phyloP scores from a whole-genome alignment of 2,888 invertebrate genomes.

The Calameuta idolon region DNA sequence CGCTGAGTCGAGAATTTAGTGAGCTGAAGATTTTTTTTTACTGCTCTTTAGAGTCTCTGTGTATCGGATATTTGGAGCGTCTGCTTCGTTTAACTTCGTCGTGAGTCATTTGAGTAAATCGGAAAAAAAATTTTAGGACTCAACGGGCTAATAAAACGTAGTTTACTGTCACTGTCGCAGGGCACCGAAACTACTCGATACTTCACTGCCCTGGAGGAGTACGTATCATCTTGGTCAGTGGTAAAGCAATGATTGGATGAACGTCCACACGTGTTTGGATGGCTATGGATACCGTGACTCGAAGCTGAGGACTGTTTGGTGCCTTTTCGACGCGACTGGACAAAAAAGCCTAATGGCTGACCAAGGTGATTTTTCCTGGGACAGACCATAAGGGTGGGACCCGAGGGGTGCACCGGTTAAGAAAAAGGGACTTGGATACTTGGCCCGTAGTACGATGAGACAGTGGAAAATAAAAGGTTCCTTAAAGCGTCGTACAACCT shows the following conservation, averaged over 20 bases:
- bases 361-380: neutral
- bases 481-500: neutral
- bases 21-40: neutral
- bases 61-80: no score
- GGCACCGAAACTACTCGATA: no score
- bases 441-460: neutral
- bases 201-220: no score
- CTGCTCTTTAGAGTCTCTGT: neutral
- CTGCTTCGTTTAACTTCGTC: no score
- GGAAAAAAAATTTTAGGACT: no score
- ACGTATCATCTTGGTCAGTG: neutral
- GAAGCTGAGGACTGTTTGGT: neutral
- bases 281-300: neutral
- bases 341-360: neutral
- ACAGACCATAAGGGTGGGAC: neutral
- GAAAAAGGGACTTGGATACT: neutral
- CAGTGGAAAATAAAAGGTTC: neutral
- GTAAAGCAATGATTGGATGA: neutral
- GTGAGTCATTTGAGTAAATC: no score
- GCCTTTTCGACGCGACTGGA: neutral
- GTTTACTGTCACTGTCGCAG: neutral
- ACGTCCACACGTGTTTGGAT: neutral
- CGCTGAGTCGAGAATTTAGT: neutral
- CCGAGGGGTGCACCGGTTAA: neutral
- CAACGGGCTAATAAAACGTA: no score